Conservation (phyloP, 1,140 invertebrate species). For the Diprion similis region DNA sequence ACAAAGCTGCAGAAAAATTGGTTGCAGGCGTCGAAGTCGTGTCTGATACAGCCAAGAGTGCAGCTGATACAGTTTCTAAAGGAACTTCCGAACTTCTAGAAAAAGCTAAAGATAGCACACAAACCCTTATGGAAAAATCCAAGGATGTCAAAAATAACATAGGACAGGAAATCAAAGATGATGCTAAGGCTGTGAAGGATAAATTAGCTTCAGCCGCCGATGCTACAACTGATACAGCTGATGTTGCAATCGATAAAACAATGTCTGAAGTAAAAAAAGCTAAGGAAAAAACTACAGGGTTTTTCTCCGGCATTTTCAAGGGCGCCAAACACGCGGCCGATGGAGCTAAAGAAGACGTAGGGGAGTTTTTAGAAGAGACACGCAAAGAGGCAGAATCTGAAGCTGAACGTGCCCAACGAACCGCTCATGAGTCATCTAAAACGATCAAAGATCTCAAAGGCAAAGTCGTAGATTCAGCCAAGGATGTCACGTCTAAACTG, state of each 20-base stretch:
- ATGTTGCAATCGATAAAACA: conserved; percentile 20
- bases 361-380: conserved; percentile 31
- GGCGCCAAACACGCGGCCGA: conserved; percentile 33
- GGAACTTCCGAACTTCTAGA: not conserved
- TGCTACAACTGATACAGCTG: conserved; percentile 20
- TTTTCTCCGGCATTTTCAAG: conserved; percentile 38
- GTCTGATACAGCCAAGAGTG: not conserved
- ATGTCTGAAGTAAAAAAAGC: conserved; percentile 26
- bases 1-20: not conserved
- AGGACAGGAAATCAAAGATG: conserved; percentile 29
- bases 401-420: conserved; percentile 21
- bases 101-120: not conserved
- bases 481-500: conserved; percentile 22
- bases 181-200: conserved; percentile 21
- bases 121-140: not conserved
- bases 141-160: conserved; percentile 5
- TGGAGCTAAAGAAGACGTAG: conserved; percentile 28
- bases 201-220: conserved; percentile 23
- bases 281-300: conserved; percentile 29
- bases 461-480: not conserved
- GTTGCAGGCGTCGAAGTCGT: not conserved
- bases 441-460: conserved; percentile 4
- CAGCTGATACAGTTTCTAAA: conserved; percentile 5
- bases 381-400: conserved; percentile 31
- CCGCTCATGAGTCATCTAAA: not conserved